A percentile compares a stretch with the other conserved stretches of the same genome.
Evolutionary conservation across 2,797 vertebrate species (phyloP).

Genomic region (Gymnoscopelus microlampas): DNA sequence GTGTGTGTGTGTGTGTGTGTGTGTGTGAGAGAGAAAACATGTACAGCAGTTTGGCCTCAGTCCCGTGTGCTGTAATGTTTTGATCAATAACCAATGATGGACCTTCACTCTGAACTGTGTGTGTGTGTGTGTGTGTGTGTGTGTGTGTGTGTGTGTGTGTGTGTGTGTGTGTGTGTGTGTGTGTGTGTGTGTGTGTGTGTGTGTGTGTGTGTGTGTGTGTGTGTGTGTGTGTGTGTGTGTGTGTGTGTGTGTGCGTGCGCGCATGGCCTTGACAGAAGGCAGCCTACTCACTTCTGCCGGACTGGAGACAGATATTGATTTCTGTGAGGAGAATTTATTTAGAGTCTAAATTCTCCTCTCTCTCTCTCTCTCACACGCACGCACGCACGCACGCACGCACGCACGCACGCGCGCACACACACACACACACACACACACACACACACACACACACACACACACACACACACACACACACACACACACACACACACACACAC

Average conservation of each 20-base stretch:
- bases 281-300: slow-evolving; percentile 69
- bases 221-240: slow-evolving; percentile 16
- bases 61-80: slow-evolving; percentile 62
- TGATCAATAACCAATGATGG: slow-evolving; percentile 74
- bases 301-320: slow-evolving; percentile 79
- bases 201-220: slow-evolving; percentile 25
- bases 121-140: slow-evolving; percentile 8
- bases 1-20: too few species aligned
- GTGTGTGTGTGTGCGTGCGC: slow-evolving; percentile 26
- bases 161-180: slow-evolving; percentile 16
- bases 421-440: not conserved
- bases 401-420: slow-evolving; percentile 1
- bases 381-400: slow-evolving; percentile 24
- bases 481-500: too few species aligned
- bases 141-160: slow-evolving; percentile 9
- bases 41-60: slow-evolving; percentile 32
- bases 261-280: slow-evolving; percentile 66
- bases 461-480: slow-evolving; percentile 10
- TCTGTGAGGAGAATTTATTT: slow-evolving; percentile 70
- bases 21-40: too few species aligned
- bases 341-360: slow-evolving; percentile 38
- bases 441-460: not conserved
- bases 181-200: not conserved
- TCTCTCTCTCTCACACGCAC: slow-evolving; percentile 3
- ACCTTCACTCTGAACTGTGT: slow-evolving; percentile 37